A percentile compares a stretch with the other conserved stretches of the same genome.
Evolutionary conservation across 2,888 invertebrate species (phyloP).

Genomic region (Polymixis lichenea): DNA sequence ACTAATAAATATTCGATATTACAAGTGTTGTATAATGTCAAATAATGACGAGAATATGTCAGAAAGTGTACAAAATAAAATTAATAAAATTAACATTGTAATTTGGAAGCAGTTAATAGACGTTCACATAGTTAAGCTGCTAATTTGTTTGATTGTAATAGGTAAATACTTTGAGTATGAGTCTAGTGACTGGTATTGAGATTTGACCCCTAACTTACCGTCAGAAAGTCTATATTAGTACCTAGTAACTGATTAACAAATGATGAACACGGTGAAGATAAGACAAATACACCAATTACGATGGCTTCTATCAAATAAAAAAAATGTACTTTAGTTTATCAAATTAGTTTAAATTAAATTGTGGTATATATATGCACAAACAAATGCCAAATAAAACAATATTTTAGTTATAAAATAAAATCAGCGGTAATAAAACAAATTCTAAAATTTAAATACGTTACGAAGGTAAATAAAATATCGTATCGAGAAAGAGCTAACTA

Average conservation of each 20-base stretch:
- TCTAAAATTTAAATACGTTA: conserved; percentile 11
- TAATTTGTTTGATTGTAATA: too few relatives aligned
- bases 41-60: too few relatives aligned
- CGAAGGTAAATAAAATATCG: conserved; percentile 21
- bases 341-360: background rate
- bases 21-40: too few relatives aligned
- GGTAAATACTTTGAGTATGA: background rate
- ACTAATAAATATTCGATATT: too few relatives aligned
- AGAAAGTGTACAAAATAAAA: too few relatives aligned
- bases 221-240: background rate
- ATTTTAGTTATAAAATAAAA: conserved; percentile 11
- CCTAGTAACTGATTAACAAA: too few relatives aligned
- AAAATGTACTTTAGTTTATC: background rate
- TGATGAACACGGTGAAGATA: too few relatives aligned
- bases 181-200: background rate
- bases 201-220: too few relatives aligned
- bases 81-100: too few relatives aligned
- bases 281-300: background rate
- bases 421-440: conserved; percentile 18
- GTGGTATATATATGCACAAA: background rate
- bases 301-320: background rate
- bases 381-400: background rate
- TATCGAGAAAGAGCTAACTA: conserved; percentile 1
- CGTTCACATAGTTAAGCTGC: too few relatives aligned
- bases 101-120: too few relatives aligned